Evolutionary conservation across 2,888 invertebrate species (phyloP).

Genomic region (Mactromeris polynyma): DNA sequence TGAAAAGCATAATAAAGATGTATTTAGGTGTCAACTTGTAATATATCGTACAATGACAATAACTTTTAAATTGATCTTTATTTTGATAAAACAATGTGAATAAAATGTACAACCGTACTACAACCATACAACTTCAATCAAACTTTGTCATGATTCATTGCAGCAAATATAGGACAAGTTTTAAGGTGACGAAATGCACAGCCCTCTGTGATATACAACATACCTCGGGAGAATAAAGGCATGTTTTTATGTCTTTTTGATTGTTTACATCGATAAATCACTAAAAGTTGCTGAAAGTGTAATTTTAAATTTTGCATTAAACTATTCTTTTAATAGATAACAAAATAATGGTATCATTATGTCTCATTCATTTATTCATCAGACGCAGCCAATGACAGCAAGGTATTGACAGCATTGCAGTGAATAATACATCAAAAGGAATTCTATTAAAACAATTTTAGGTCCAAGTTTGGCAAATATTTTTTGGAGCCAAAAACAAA

Average conservation of each 20-base stretch:
- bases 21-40: neutral
- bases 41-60: neutral
- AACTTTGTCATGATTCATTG: neutral
- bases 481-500: conserved; percentile 24
- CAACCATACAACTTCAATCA: neutral
- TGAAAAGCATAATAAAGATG: no score
- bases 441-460: conserved; percentile 30
- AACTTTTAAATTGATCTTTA: neutral
- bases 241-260: neutral
- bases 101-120: neutral
- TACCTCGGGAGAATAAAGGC: neutral
- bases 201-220: neutral
- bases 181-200: neutral
- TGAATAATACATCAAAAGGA: conserved; percentile 26
- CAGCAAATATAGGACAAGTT: neutral
- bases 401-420: neutral
- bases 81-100: neutral
- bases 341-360: conserved; percentile 19
- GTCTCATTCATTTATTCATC: neutral
- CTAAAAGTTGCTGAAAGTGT: conserved; percentile 12
- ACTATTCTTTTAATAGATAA: conserved; percentile 13
- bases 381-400: conserved; percentile 36
- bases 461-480: conserved; percentile 27
- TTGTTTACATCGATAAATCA: neutral
- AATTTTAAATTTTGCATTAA: conserved; percentile 1